Percentiles rank a stretch among this genome's conserved stretches.
phyloP scores from a whole-genome alignment of 2,888 invertebrate genomes.

The Lottia gigantea region DNA sequence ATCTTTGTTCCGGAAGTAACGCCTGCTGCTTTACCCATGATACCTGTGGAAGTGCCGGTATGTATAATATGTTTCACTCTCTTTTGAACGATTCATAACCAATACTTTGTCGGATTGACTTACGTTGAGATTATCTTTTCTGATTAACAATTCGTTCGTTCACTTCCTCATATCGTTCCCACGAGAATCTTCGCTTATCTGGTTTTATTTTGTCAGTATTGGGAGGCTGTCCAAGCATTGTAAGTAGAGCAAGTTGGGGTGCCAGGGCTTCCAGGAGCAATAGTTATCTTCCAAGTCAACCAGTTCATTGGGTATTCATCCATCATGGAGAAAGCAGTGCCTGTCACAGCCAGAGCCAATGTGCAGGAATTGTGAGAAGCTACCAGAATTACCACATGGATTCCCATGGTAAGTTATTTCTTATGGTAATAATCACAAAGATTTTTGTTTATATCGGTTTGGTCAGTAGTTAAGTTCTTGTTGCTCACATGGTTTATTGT shows the following conservation, averaged over 20 bases:
- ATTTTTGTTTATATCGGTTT: no score
- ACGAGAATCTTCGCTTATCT: not conserved
- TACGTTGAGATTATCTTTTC: no score
- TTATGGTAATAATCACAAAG: no score
- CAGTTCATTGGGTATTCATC: slow-evolving; percentile 42
- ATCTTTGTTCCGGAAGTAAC: slow-evolving; percentile 6
- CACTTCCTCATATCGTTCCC: no score
- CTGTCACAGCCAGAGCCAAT: slow-evolving; percentile 27
- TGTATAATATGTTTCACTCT: not conserved
- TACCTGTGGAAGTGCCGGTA: slow-evolving; percentile 9
- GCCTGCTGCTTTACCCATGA: slow-evolving; percentile 15
- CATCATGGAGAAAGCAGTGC: slow-evolving; percentile 69
- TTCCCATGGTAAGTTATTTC: slow-evolving; percentile 13
- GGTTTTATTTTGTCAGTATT: not conserved
- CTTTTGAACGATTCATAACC: not conserved
- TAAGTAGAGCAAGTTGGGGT: slow-evolving; percentile 35
- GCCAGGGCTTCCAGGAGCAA: slow-evolving; percentile 30
- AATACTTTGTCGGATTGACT: no score
- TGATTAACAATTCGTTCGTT: no score
- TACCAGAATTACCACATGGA: slow-evolving; percentile 37
- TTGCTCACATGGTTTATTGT: no score
- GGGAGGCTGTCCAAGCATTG: slow-evolving; percentile 27
- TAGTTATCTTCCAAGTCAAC: slow-evolving; percentile 23
- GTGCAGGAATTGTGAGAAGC: slow-evolving; percentile 18
- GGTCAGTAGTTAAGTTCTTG: no score